Evolutionary conservation across 2,113 vertebrate genomes (phyloP).

Genomic region (Elephantulus edwardii): DNA sequence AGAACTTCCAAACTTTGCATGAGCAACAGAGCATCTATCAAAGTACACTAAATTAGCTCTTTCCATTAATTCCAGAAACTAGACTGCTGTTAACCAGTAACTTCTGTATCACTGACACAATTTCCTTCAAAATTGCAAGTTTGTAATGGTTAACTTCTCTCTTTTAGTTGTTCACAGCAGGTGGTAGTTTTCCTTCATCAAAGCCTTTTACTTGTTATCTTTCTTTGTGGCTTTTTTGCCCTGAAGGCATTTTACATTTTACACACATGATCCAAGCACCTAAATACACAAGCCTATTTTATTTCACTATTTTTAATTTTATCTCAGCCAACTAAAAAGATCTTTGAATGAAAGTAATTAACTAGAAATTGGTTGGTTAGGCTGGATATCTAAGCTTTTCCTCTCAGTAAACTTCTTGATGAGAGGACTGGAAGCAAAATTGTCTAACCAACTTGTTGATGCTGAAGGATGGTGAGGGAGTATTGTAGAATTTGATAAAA

Average conservation of each 20-base stretch:
- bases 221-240: conserved; percentile 2
- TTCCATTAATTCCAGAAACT: conserved; percentile 46
- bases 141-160: conserved; percentile 76
- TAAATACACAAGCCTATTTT: neutral
- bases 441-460: too few relatives aligned
- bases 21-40: neutral
- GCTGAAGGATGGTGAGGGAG: neutral
- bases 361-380: neutral
- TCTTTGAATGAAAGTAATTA: neutral
- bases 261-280: conserved; percentile 1
- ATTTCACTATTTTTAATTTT: neutral
- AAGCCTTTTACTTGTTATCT: conserved; percentile 38
- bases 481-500: neutral
- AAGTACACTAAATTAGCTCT: conserved; percentile 20
- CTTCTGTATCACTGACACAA: conserved; percentile 64
- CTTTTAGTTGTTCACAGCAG: conserved; percentile 54
- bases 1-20: conserved; percentile 1
- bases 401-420: neutral
- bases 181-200: conserved; percentile 56
- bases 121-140: conserved; percentile 57
- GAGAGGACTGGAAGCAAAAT: neutral
- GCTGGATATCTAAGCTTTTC: neutral
- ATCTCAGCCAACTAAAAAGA: neutral
- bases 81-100: conserved; percentile 72
- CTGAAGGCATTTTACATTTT: neutral